A percentile compares a stretch with the other conserved stretches of the same genome.
phyloP scores from a whole-genome alignment of 2,888 invertebrate genomes.

The Aphelenchoides bicaudatus region DNA sequence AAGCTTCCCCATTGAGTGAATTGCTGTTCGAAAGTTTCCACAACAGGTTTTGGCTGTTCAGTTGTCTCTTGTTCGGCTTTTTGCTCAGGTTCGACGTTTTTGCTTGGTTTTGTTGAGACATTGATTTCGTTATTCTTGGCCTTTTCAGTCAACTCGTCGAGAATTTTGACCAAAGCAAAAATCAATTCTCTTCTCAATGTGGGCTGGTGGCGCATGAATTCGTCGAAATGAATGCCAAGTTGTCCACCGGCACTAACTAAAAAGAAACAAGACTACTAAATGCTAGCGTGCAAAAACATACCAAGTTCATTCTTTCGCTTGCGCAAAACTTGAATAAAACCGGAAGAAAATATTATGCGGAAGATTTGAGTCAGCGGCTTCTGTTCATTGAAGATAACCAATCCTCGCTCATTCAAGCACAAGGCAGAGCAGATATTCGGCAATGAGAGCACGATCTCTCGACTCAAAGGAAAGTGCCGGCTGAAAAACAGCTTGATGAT shows the following conservation, averaged over 20 bases:
- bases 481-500: slow-evolving; percentile 28
- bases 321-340: slow-evolving; percentile 80
- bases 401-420: slow-evolving; percentile 76
- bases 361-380: slow-evolving; percentile 77
- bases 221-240: slow-evolving; percentile 82
- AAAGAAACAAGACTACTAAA: slow-evolving; percentile 10
- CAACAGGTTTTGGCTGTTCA: too few relatives aligned
- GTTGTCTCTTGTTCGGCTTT: too few relatives aligned
- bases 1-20: slow-evolving; percentile 2
- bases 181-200: slow-evolving; percentile 76
- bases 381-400: slow-evolving; percentile 69
- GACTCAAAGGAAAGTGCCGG: slow-evolving; percentile 65
- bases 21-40: too few relatives aligned
- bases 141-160: slow-evolving; percentile 21
- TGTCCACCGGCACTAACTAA: slow-evolving; percentile 71
- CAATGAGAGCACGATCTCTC: slow-evolving; percentile 72
- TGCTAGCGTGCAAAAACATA: slow-evolving; percentile 53
- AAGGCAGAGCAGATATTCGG: slow-evolving; percentile 82
- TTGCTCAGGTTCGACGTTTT: too few relatives aligned
- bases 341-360: slow-evolving; percentile 75
- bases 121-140: slow-evolving; percentile 26
- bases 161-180: slow-evolving; percentile 73
- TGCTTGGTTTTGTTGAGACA: background rate
- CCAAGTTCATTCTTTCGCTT: slow-evolving; percentile 72
- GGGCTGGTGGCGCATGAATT: slow-evolving; percentile 82